Base-by-base conservation (phyloP, 2,113 vertebrate species). In the Candoia aspera region DNA sequence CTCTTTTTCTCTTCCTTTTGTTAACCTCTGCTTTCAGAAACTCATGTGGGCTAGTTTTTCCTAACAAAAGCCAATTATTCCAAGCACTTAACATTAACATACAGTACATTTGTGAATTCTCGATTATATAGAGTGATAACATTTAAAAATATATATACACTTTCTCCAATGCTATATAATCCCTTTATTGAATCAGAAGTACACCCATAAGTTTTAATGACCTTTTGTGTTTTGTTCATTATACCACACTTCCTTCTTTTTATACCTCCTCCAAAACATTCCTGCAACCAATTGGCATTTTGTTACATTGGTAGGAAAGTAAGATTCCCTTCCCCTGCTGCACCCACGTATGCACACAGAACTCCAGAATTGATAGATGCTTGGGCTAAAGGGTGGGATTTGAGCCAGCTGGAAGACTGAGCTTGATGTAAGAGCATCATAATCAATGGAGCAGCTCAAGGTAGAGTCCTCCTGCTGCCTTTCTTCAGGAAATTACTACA, bases 41-140 rank as follows among this genome's bases (percentile, higher is more conserved):
- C n/a, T 37, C 33, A 79, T 15, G 73, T 55, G 4, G 53, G 15
- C 19, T 19, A 46, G 55, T 19, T 12, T 58, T 58, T 29, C 54
- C 37, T 6, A 42, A 59, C 58, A 37, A 19, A 33, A n/a, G 46
- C 21, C 26, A 17, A n/a, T 64, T 29, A 89, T 89, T 59, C 49
- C 29, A 86, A 57, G 55, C 59, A 54, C 12, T 55, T n/a, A 55
- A 64, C 8, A 90, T 91, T 68, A 53, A 62, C 91, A 93, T 83
- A 11, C 33, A 19, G 93, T 83, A 11, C 33, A 19, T 85, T 84
- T 17, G 53, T 12, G 8, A 15, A 21, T 33, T n/a, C 29, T 86
- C 83, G 26, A 53, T 85, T 29, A 86, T 10, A n/a, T 15, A 53
- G 19, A 62, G 26, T 33, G 11, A 46, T 8, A n/a, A 19, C 37